phyloP scores from a whole-genome alignment of 2,113 vertebrate genomes.

The Ameiurus melas region DNA sequence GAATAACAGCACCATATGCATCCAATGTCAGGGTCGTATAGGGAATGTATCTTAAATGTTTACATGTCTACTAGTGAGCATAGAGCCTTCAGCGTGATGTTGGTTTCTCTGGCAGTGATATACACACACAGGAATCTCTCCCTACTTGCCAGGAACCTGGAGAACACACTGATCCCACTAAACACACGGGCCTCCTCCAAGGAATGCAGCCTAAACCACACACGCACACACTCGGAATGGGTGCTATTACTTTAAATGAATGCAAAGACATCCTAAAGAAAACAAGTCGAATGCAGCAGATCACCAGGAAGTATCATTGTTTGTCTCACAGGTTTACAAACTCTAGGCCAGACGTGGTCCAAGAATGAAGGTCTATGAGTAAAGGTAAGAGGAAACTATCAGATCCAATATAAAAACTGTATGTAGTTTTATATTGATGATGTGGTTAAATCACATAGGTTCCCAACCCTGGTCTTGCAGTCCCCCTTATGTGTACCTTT shows the following conservation, averaged over 20 bases:
- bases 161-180: conserved; percentile 77
- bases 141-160: conserved; percentile 77
- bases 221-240: not conserved
- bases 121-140: not conserved
- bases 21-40: not conserved
- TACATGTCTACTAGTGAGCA: conserved; percentile 63
- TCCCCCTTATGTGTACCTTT: not conserved
- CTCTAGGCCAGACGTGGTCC: not conserved
- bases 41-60: not conserved
- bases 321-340: not conserved
- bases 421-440: not conserved
- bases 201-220: conserved; percentile 69
- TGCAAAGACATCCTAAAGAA: not conserved
- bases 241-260: not conserved
- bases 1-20: not conserved
- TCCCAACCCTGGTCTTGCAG: not conserved
- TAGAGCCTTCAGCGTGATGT: not conserved
- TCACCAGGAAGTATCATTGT: not conserved
- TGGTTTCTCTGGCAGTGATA: not conserved
- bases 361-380: not conserved
- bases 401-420: not conserved
- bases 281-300: not conserved
- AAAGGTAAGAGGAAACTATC: not conserved
- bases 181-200: conserved; percentile 75
- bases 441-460: not conserved